Conservation (phyloP, 2,113 vertebrate species). For the Podarcis muralis region DNA sequence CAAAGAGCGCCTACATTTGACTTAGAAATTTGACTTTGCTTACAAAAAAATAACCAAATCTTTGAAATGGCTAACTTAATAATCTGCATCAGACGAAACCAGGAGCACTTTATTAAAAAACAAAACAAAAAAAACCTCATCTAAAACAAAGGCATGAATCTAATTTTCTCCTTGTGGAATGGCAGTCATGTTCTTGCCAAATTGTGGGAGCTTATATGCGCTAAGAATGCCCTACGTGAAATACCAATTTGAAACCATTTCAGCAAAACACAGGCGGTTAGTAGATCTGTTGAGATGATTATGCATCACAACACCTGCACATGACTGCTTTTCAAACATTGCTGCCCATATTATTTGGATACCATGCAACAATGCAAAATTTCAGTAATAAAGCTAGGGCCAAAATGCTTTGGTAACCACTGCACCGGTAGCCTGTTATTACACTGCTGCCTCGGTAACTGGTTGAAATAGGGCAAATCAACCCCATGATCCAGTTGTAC, state of each 20-base stretch:
- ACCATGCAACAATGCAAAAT: background rate
- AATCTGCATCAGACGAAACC: background rate
- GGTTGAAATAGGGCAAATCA: background rate
- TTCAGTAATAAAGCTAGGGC: background rate
- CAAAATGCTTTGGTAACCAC: background rate
- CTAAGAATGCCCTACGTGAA: background rate
- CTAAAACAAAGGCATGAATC: background rate
- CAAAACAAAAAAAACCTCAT: background rate
- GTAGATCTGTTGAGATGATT: background rate
- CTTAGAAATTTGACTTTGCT: background rate
- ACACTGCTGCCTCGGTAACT: no score
- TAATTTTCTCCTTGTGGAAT: background rate
- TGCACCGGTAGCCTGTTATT: no score
- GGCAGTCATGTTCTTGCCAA: no score
- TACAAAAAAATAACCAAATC: background rate
- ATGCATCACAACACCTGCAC: background rate
- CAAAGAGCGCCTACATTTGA: background rate
- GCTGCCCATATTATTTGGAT: no score
- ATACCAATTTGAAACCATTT: background rate
- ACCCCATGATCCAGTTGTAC: background rate
- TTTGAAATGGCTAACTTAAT: background rate
- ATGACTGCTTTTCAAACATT: background rate
- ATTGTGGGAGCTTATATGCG: background rate
- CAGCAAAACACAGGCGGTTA: background rate
- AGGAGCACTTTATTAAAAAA: background rate